phyloP scores from a whole-genome alignment of 2,888 invertebrate genomes.

The Pseudococcus jackbeardsleyi region DNA sequence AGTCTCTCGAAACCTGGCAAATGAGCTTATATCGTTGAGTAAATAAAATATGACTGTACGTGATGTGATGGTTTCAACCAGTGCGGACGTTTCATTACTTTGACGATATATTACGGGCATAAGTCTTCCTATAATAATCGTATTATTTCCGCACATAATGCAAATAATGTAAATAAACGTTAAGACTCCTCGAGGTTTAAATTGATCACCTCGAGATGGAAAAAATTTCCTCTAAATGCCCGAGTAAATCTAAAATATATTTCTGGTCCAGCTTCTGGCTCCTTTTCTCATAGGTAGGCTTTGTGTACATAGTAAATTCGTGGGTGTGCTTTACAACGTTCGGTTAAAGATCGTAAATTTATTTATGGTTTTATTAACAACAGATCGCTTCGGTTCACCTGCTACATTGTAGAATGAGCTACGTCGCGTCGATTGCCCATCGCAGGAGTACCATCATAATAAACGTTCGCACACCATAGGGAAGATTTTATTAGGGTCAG shows the following conservation, averaged over 20 bases:
- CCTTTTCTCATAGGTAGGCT: background rate
- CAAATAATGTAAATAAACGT: background rate
- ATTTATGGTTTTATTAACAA: constrained; percentile 30
- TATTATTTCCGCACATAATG: no score
- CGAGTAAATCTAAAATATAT: no score
- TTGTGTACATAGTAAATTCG: background rate
- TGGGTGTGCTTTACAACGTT: constrained; percentile 18
- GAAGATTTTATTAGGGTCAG: background rate
- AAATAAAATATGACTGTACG: constrained; percentile 14
- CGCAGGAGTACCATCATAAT: background rate
- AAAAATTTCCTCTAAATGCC: background rate
- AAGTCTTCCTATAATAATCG: no score
- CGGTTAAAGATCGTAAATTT: constrained; percentile 32
- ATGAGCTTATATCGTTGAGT: constrained; percentile 16
- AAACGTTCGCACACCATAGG: background rate
- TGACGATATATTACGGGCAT: background rate
- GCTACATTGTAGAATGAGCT: constrained; percentile 12
- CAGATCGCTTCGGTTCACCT: background rate
- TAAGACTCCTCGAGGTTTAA: background rate
- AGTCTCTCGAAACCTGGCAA: background rate
- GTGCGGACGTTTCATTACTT: constrained; percentile 3
- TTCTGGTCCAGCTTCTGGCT: no score
- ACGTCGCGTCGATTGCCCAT: background rate
- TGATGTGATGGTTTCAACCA: background rate
- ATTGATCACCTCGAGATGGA: no score